Base-by-base conservation (phyloP, 2,888 invertebrate genomes). In the Eudasyphora cyanicolor region DNA sequence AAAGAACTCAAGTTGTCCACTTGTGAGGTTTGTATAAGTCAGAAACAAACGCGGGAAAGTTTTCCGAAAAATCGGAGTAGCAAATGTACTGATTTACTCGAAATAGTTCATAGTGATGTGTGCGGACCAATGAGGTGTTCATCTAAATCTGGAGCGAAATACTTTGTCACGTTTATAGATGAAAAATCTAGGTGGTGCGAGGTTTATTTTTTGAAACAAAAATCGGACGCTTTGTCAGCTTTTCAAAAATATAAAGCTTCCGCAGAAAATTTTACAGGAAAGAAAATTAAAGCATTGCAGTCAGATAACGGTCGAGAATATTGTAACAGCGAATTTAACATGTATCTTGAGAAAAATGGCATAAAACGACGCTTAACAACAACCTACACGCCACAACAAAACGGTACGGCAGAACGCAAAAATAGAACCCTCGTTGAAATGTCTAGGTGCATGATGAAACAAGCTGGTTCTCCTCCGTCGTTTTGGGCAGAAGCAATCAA, bases 391-490 rank as follows among this genome's bases (percentile, higher is more conserved):
- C 86, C 86, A 10, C 84, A 86, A 54, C 86, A 85, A 74, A 86
- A 86, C 35, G 86, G 86, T n/a, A 70, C 85, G 7, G 84, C 86
- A 0, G 86, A 86, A 45, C 71, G 85, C 1, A 86, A 83, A 76
- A 87, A 87, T 14, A 79, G 86, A 45, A 86, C 86, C 2, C 79
- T 87, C 0, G 73, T 85, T 0, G 86, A 86, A 51, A 86, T 82
- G 83, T 81, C 85, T 2, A 64, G 86, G 12, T 86, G 85, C 38
- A 73, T 86, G 74, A 70, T n/a, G n/a, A n/a, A n/a, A n/a, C n/a
- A n/a, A n/a, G n/a, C n/a, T n/a, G n/a, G n/a, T n/a, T n/a, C n/a
- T n/a, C n/a, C n/a, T n/a, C n/a, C n/a, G n/a, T n/a, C n/a, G n/a
- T n/a, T n/a, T n/a, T n/a, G n/a, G 82, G 82, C 81, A 2, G 86